These are phyloP conservation scores for Callipepla squamata DNA, from an alignment of 2,113 vertebrate species.

Conservation along the genomic window DNA sequence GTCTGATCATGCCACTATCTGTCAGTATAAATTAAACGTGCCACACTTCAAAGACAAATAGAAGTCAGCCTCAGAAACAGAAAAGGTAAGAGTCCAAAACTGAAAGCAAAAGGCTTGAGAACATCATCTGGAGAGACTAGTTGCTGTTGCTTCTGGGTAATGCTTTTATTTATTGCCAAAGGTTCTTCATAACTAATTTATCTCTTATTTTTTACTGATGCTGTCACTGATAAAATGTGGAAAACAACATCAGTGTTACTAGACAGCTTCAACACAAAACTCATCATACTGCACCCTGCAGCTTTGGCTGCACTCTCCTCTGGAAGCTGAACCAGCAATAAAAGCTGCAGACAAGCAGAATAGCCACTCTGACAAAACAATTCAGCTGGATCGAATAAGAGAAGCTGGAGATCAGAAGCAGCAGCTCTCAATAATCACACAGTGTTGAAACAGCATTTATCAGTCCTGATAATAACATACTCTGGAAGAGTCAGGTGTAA, in stretches of 20 bases:
- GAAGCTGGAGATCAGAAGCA: neutral
- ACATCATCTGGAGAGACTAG: neutral
- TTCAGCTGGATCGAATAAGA: neutral
- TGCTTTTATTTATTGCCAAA: neutral
- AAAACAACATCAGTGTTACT: neutral
- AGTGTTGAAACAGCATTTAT: neutral
- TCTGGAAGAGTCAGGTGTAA: neutral
- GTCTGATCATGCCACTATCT: neutral
- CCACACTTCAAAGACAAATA: neutral
- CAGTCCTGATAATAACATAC: neutral
- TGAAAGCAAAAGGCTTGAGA: neutral
- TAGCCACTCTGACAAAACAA: neutral
- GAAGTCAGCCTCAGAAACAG: neutral
- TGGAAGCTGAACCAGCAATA: neutral
- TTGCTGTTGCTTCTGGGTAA: neutral
- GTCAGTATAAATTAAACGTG: neutral
- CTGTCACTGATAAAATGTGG: neutral
- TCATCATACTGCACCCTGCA: neutral
- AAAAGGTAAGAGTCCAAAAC: neutral
- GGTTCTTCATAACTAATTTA: neutral
- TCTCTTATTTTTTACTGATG: neutral
- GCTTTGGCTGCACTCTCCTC: neutral
- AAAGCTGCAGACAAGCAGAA: neutral
- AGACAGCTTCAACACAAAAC: neutral
- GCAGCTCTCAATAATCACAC: neutral